Evolutionary conservation across 2,797 vertebrate genomes (phyloP).

Genomic region (Cryptoblepharus egeriae): DNA sequence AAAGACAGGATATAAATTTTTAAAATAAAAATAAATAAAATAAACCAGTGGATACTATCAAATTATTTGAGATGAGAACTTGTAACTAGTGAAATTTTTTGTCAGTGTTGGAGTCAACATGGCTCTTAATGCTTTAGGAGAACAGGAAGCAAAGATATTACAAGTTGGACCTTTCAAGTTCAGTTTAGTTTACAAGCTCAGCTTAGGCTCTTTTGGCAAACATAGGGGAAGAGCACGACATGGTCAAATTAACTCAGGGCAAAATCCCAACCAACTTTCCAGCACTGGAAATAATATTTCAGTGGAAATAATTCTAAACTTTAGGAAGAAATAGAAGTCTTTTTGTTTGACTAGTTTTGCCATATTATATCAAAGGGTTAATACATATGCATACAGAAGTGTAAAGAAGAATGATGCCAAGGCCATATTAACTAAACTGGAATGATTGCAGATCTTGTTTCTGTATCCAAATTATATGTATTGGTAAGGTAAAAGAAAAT

Average conservation of each 20-base stretch:
- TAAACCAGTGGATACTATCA: background rate
- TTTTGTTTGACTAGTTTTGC: background rate
- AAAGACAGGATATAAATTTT: too few species aligned
- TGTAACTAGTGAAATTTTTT: background rate
- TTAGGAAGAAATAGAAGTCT: background rate
- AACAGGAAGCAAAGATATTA: background rate
- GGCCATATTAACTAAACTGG: background rate
- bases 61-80: background rate
- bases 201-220: background rate
- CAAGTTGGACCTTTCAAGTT: background rate
- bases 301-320: background rate
- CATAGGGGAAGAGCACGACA: background rate
- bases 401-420: background rate
- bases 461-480: slow-evolving; percentile 11
- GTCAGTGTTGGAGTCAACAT: background rate
- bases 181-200: too few species aligned
- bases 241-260: background rate
- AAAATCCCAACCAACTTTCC: background rate
- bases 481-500: background rate
- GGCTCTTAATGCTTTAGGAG: background rate
- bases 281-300: background rate
- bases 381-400: background rate
- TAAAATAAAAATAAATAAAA: too few species aligned
- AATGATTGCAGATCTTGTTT: background rate
- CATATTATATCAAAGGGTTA: background rate